phyloP scores from a whole-genome alignment of 2,113 vertebrate species.

The Sceloporus undulatus region DNA sequence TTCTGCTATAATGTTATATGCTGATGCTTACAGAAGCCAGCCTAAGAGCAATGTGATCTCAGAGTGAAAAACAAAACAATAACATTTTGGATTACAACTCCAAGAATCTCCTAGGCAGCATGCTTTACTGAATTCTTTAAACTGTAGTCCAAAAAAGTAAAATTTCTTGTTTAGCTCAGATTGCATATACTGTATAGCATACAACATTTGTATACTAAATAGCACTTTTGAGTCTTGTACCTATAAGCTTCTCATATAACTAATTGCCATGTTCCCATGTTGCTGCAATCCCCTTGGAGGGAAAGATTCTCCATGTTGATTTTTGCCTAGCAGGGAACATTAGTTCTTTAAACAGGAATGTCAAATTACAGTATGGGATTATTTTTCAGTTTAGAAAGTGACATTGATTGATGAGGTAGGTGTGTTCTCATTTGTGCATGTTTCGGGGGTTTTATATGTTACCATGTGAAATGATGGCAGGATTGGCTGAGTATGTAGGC shows the following conservation, averaged over 20 bases:
- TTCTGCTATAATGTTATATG: too few species aligned
- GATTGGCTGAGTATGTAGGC: slow-evolving; percentile 95
- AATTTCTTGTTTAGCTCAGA: not conserved
- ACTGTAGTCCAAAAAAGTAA: not conserved
- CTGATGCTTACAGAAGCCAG: not conserved
- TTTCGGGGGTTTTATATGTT: slow-evolving; percentile 54
- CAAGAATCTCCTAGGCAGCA: not conserved
- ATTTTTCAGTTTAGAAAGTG: slow-evolving; percentile 34
- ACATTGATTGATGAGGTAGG: slow-evolving; percentile 50
- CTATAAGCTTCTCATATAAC: not conserved
- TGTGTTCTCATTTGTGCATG: slow-evolving; percentile 31
- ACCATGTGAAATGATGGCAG: slow-evolving; percentile 80
- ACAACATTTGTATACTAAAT: not conserved
- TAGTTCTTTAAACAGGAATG: not conserved
- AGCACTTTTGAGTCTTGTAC: not conserved
- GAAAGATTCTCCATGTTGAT: not conserved
- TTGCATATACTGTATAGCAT: not conserved
- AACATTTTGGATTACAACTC: not conserved
- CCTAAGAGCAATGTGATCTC: too few species aligned
- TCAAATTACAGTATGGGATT: slow-evolving; percentile 1
- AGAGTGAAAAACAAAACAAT: too few species aligned
- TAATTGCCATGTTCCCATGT: not conserved
- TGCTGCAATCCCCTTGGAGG: not conserved
- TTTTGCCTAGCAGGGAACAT: not conserved
- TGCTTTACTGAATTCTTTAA: not conserved